Evolutionary conservation across 2,113 vertebrate species (phyloP), one percentile per base, ranked within the genome.

Genomic region (Hippocampus zosterae): DNA sequence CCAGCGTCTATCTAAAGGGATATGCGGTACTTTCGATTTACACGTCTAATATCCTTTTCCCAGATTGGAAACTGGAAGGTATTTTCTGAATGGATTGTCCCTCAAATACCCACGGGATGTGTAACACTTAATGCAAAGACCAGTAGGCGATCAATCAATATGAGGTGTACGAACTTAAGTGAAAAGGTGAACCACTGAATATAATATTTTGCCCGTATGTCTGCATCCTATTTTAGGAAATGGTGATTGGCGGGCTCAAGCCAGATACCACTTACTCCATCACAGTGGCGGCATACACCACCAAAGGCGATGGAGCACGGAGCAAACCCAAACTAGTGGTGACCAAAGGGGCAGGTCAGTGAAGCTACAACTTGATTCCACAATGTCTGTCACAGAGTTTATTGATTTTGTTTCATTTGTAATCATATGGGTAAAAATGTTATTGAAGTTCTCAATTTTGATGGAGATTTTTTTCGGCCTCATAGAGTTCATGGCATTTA

Each of bases 201-300:
- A 85, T 72, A 75, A 71, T 80, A 73, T 75, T 69, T 57, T 66
- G 33, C 77, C 69, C 67, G 25, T 79, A 27, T 85, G 63, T 82
- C 42, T 74, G 70, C 62, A 18, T 82, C 42, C 81, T 59, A 76
- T 19, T 0, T 55, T 11, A 99, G 97, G 97, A 99, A 80, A 97
- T 99, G 96, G 67, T 96, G 87, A 96, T 99, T 74, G 90, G 93
- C 80, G 94, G 95, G 76, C 91, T 99, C 63, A 94, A 97, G 90
- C 94, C 97, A 0, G 95, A 99, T 90, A 99, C 96, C 41, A 90
- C 94, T 3, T 99, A 98, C 82, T 99, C 97, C 82, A 92, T 99
- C 87, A 98, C 96, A 0, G 97, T 99, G 74, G 97, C 97, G 3
- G 97, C 97, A 5, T 99, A 99, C 90, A 99, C 97, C 87, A 98